A percentile compares a stretch with the other conserved stretches of the same genome.
Evolutionary conservation across 2,113 vertebrate species (phyloP).

Genomic region (Casuarius casuarius): DNA sequence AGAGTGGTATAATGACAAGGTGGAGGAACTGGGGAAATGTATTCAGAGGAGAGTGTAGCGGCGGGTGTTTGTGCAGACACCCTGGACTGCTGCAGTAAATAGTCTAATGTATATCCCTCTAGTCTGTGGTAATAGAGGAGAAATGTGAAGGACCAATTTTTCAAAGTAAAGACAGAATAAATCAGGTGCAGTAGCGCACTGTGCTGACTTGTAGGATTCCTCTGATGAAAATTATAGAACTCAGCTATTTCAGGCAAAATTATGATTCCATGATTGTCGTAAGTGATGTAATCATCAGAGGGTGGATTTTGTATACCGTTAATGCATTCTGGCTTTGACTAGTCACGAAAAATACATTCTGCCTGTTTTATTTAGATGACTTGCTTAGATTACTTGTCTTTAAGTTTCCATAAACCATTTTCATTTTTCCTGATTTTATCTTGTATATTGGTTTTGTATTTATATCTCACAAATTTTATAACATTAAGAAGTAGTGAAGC

Average conservation of each 20-base stretch:
- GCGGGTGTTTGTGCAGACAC: conserved; percentile 74
- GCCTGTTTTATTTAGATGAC: conserved; percentile 54
- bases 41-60: conserved; percentile 62
- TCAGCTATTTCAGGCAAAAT: conserved; percentile 80
- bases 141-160: conserved; percentile 83
- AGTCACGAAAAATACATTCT: conserved; percentile 59
- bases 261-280: conserved; percentile 72
- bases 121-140: conserved; percentile 81
- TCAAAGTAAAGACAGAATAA: conserved; percentile 88
- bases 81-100: conserved; percentile 79
- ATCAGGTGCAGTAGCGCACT: conserved; percentile 78
- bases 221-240: conserved; percentile 79
- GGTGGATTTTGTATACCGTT: conserved; percentile 49
- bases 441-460: conserved; percentile 52
- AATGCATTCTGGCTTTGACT: conserved; percentile 66
- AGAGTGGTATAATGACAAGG: conserved; percentile 74
- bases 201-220: conserved; percentile 75
- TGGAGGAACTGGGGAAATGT: conserved; percentile 68
- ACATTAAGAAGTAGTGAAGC: conserved; percentile 37
- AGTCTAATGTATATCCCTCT: conserved; percentile 80
- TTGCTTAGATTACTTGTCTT: conserved; percentile 68
- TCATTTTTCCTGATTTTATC: conserved; percentile 56
- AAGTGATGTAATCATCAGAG: conserved; percentile 75
- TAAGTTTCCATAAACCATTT: conserved; percentile 62
- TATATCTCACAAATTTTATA: conserved; percentile 54